Base-by-base conservation (phyloP, 2,113 vertebrate genomes). In the Silurus meridionalis region DNA sequence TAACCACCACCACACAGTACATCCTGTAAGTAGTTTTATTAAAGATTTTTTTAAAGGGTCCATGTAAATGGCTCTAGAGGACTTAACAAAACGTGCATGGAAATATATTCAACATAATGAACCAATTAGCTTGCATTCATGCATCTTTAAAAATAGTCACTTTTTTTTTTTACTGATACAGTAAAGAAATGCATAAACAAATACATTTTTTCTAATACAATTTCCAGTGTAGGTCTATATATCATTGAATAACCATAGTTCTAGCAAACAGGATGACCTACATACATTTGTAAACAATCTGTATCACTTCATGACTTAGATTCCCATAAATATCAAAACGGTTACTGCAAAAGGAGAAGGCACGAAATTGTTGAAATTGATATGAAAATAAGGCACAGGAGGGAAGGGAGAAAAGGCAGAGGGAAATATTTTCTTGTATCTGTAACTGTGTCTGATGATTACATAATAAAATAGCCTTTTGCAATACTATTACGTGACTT, bases 151-250 rank as follows among this genome's bases (percentile, higher is more conserved):
- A 77, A 15, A 25, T 28, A 66, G 46, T 74, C 61, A 63, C 48
- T 23, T 64, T 57, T 19, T 71, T 28, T 72, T 17, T 37, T 19
- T n/a, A 72, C 66, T 74, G 79, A 85, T 64, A 63, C 72, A 64
- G 25, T 63, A 72, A 63, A 11, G 48, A 21, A 28, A 85, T n/a
- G 50, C 19, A 57, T 8, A 1, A 23, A 48, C n/a, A 19, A 83
- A 67, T 67, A 67, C 23, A 46, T 57, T 25, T 25, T 13, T 50
- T 74, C 50, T 55, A 37, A 63, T 11, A 81, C 21, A 4, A 81
- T 23, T 23, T 63, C 80, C 58, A 50, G 80, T 81, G 57, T 19
- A 14, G 28, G 15, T 81, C 9, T 63, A 23, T 10, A 23, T 23
- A 63, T 53, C 52, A n/a, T 55, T 46, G 55, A 1, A 37, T 58